Evolutionary conservation across 2,888 invertebrate species (phyloP), one percentile per base, ranked within the genome.

Genomic region (Drosophila helvetica): DNA sequence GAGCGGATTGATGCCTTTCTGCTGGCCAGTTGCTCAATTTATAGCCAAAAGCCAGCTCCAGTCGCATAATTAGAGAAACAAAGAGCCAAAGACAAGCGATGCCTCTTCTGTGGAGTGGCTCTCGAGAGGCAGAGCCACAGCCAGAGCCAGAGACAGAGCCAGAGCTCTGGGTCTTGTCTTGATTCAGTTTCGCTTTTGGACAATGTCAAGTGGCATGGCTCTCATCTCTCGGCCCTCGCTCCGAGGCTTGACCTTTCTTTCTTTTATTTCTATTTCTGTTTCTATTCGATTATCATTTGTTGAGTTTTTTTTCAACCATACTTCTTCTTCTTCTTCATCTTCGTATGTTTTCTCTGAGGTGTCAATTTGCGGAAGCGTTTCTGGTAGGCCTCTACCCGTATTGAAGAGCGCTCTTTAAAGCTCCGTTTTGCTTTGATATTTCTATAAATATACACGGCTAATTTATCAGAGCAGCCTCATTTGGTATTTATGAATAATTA

Each of bases 191-290:
- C 33, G 53, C 38, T 38, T 57, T 64, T 65, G 71, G 71, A 77
- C 86, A 88, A 88, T 88, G 87, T 86, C 86, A 88, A 88, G 88
- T 63, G 64, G 57, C 45, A n/a, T 2, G 38, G 38, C 15, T 38
- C 38, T 38, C 30, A 10, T 9, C 9, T 30, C 30, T 30, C 5
- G 12, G 33, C 33, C 52, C 55, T 66, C 66, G 66, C 27, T n/a
- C 27, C 33, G 3, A 45, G 46, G 22, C 57, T 75, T 75, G 75
- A 74, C 74, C 74, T 74, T 33, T 18, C 10, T 17, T 10, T 30
- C 27, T n/a, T 38, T 30, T 27, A 25, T 22, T 69, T 62, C 33
- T 55, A 51, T 60, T 50, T 58, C 10, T 46, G 30, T 27, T 51
- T 25, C 18, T 38, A 46, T 60, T 47, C 38, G 8, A 15, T 33